Base-by-base conservation (phyloP, 2,888 invertebrate genomes). In the Stramonita haemastoma region DNA sequence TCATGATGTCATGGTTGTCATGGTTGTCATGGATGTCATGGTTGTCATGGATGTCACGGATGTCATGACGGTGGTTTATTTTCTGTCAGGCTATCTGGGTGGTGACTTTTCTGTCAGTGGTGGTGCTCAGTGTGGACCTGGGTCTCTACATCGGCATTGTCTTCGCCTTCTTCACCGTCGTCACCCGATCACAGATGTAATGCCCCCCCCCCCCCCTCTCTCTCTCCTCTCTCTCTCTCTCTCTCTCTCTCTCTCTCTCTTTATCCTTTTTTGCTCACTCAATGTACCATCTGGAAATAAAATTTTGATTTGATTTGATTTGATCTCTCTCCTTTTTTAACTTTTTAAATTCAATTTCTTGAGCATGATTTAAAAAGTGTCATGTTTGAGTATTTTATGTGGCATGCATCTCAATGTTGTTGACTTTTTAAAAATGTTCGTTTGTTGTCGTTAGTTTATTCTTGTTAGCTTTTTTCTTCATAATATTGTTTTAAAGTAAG, bases 91-190 rank as follows among this genome's bases (percentile, higher is more conserved):
- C 92, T 13, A 95, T 95, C 89, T 99, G 98, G 98, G 94, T 98
- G 0, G 96, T 97, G 2, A 98, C 98, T 0, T 98, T 98, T 96
- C 93, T 97, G 22, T 96, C 97, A 0, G 98, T 98, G 0, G 96
- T 98, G 15, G 94, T 98, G n/a, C 95, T 98, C 77, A 98, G 98
- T 95, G 98, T 98, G 90, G 98, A 98, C 94, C 96, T 97, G 94
- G 99, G 99, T 0, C 96, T 99, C 8, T 96, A 97, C 0, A 97
- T 97, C 0, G 98, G 98, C 4, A 97, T 98, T 2, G 94, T 97
- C 36, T 96, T 98, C 56, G 98, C 98, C 32, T 96, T 98, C n/a
- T 96, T 97, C 1, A 97, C 98, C 60, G 96, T 98, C 87, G 97
- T 98, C 94, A 96, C 97, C 57, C 97, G 98, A 56, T 96, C 96